Evolutionary conservation across 1,140 invertebrate genomes (phyloP), one percentile per base, ranked within the genome.

Genomic region (Heliconius hermathena): DNA sequence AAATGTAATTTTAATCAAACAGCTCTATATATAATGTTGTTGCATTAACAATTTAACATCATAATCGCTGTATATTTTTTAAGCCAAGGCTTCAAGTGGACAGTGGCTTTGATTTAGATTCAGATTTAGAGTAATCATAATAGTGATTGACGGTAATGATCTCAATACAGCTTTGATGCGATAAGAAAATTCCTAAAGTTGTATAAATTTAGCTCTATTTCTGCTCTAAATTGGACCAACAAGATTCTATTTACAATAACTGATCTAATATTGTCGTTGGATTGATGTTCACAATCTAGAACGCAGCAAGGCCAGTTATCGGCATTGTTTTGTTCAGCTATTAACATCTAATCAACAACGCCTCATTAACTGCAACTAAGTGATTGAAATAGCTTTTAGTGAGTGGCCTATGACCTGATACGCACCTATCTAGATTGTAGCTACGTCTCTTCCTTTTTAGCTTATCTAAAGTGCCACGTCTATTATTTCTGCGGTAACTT

Each of bases 231-330:
- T 87, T 85, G 81, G 88, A 82, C 73, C 85, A 85, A 82, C 78
- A 83, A 76, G 82, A 87, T 80, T 83, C 83, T 89, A 87, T 86
- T 87, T 84, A 83, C 79, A 88, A 81, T 84, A 84, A 79, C 76
- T 60, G 71, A 79, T 84, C 82, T 86, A 87, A 90, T 88, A 85
- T 87, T 80, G 84, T 85, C 73, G 18, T 87, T 84, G 89, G 88
- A 89, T 90, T 88, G 86, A 91, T 90, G 84, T 84, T 78, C 77
- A 77, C 82, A 89, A 92, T 91, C 86, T 88, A 84, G 83, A 86
- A 82, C 84, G 76, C 85, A 88, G 91, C 91, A 92, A 91, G 91
- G 91, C 85, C 87, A 91, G 85, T 87, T 83, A 84, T 85, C 85
- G 80, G 71, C 84, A 83, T 85, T 90, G 89, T 93, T 91, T 89